Conservation (phyloP, 2,113 vertebrate species). For the Ranitomeya variabilis region DNA sequence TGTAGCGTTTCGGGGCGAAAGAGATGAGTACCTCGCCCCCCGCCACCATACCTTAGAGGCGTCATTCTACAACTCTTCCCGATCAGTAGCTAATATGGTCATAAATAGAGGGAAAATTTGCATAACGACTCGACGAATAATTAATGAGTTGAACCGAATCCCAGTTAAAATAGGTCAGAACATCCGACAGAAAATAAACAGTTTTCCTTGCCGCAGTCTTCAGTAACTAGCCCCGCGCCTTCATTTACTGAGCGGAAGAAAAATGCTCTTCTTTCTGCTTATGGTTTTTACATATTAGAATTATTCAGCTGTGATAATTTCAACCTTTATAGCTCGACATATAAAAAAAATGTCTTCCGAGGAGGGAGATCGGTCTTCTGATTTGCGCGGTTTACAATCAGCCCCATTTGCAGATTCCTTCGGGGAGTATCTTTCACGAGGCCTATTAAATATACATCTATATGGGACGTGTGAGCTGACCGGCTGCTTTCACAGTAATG, state of each 20-base stretch:
- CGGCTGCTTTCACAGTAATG: slow-evolving; percentile 14
- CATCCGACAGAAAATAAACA: slow-evolving; percentile 10
- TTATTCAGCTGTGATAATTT: slow-evolving; percentile 34
- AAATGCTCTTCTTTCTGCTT: background rate
- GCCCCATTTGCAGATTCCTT: slow-evolving; percentile 11
- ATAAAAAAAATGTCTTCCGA: background rate
- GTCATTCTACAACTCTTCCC: background rate
- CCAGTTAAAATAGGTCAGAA: slow-evolving; percentile 50
- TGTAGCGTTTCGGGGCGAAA: no score
- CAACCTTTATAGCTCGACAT: slow-evolving; percentile 26
- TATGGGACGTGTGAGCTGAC: slow-evolving; percentile 6
- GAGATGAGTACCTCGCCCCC: no score
- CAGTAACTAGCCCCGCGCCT: background rate
- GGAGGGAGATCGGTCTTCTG: background rate
- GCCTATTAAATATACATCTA: slow-evolving; percentile 45
- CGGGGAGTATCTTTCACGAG: slow-evolving; percentile 26
- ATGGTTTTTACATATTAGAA: background rate
- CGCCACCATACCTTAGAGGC: background rate
- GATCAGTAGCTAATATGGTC: slow-evolving; percentile 18
- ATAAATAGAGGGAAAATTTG: slow-evolving; percentile 25
- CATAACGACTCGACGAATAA: slow-evolving; percentile 35
- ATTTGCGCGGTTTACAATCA: slow-evolving; percentile 1
- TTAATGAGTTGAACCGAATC: slow-evolving; percentile 36
- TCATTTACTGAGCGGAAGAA: slow-evolving; percentile 11
- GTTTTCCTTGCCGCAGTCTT: background rate